A percentile compares a stretch with the other conserved stretches of the same genome.
Evolutionary conservation across 2,797 vertebrate genomes (phyloP).

Genomic region (Rhabdophis nuchalis): DNA sequence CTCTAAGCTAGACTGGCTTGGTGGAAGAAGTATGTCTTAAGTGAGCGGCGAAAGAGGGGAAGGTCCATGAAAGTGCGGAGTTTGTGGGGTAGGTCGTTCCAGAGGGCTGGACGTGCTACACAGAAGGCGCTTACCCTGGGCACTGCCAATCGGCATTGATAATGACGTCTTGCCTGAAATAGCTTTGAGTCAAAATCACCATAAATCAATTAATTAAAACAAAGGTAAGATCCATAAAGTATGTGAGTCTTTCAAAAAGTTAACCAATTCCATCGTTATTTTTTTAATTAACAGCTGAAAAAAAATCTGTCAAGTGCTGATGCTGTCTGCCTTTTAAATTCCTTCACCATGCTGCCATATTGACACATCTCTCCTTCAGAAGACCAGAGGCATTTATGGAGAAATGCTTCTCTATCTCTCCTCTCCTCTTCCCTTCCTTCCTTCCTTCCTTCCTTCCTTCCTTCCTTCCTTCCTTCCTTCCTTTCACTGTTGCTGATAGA

Average conservation of each 20-base stretch:
- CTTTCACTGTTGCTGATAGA: no score
- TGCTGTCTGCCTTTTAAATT: background rate
- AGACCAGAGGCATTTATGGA: background rate
- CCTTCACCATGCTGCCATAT: background rate
- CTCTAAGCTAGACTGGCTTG: no score
- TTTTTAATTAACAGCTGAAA: background rate
- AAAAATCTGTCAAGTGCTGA: background rate
- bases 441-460: accelerated
- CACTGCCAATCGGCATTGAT: no score
- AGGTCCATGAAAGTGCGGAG: no score
- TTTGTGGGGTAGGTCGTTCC: no score
- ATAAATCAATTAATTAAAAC: background rate
- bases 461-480: no score
- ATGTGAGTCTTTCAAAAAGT: background rate
- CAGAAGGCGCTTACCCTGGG: no score
- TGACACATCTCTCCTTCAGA: background rate
- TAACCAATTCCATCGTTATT: background rate
- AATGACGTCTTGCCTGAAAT: background rate
- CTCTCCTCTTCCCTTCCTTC: no score
- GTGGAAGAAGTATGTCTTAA: no score
- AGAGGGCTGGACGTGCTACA: no score
- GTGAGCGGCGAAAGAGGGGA: no score
- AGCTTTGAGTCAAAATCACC: background rate
- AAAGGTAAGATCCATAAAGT: background rate
- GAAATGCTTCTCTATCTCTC: background rate